These are phyloP conservation scores for Babylonia areolata DNA, from an alignment of 1,140 invertebrate genomes.

Conservation along the genomic window DNA sequence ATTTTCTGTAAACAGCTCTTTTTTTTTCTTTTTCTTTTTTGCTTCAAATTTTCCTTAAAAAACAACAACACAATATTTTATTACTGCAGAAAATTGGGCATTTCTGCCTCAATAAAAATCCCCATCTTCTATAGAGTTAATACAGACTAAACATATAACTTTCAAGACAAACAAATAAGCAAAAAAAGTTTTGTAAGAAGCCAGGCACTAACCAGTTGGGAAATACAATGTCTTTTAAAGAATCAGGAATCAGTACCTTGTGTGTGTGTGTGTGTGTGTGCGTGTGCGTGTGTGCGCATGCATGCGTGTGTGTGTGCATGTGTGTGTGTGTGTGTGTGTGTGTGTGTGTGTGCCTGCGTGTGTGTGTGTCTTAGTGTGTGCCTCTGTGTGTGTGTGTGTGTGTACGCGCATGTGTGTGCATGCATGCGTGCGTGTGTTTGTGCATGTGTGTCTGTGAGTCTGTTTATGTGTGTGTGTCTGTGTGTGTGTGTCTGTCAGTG, in stretches of 20 bases:
- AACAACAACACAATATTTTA: no score
- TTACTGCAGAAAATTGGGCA: no score
- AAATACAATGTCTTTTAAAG: background rate
- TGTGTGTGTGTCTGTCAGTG: constrained; percentile 27
- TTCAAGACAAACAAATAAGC: no score
- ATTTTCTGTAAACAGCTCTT: no score
- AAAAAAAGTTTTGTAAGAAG: no score
- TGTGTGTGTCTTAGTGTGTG: background rate
- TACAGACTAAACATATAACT: no score
- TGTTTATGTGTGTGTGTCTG: constrained; percentile 27
- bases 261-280: background rate
- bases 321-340: background rate
- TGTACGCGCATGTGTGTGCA: constrained; percentile 1
- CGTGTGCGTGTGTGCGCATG: background rate
- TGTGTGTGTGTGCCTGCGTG: background rate
- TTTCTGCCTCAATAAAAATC: no score
- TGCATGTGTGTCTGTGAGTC: constrained; percentile 5
- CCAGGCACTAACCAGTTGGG: no score
- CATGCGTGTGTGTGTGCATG: background rate
- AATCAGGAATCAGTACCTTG: background rate
- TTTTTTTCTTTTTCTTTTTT: no score
- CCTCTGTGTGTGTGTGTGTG: background rate
- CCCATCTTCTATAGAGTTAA: no score
- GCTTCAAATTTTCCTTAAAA: no score
- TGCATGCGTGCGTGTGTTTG: background rate